Percentiles rank a stretch among this genome's conserved stretches.
Evolutionary conservation across 1,140 invertebrate species (phyloP).

Genomic region (Drosophila murphyi): DNA sequence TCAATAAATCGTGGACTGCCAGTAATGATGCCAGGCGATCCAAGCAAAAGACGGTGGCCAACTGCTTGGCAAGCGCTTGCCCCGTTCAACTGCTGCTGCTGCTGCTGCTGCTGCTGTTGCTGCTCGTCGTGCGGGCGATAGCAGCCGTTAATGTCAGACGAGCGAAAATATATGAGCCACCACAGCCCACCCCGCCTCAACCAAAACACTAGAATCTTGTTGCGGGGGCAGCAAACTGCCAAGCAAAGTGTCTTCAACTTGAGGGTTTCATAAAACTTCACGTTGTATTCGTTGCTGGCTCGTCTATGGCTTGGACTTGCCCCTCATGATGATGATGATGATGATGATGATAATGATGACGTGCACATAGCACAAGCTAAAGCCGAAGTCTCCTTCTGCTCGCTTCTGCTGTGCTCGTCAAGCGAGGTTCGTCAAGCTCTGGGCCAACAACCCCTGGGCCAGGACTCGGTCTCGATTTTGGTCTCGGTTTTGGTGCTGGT

Average conservation of each 20-base stretch:
- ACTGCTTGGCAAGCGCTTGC: slow-evolving; percentile 60
- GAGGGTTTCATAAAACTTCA: slow-evolving; percentile 62
- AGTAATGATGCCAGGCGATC: slow-evolving; percentile 71
- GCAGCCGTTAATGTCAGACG: slow-evolving; percentile 84
- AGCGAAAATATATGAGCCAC: slow-evolving; percentile 80
- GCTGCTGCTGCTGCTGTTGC: background rate
- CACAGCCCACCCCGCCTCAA: slow-evolving; percentile 7
- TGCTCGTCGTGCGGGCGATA: slow-evolving; percentile 71
- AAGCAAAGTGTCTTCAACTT: slow-evolving; percentile 60
- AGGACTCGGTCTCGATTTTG: slow-evolving; percentile 3
- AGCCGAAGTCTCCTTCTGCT: slow-evolving; percentile 6
- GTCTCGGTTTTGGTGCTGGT: background rate
- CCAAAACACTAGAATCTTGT: background rate
- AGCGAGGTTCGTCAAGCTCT: slow-evolving; percentile 68
- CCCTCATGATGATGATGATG: slow-evolving; percentile 4
- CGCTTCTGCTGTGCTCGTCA: slow-evolving; percentile 43
- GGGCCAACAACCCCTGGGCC: slow-evolving; percentile 53
- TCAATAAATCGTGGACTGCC: slow-evolving; percentile 81
- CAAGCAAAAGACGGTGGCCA: slow-evolving; percentile 9
- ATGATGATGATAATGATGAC: slow-evolving; percentile 64
- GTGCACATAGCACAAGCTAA: slow-evolving; percentile 26
- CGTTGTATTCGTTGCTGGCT: slow-evolving; percentile 45
- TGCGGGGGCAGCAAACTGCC: background rate
- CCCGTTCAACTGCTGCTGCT: slow-evolving; percentile 30
- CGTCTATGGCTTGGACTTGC: slow-evolving; percentile 28